Percentiles rank a stretch among this genome's conserved stretches.
Conservation (phyloP, 2,113 vertebrate genomes). For the Parus major region DNA sequence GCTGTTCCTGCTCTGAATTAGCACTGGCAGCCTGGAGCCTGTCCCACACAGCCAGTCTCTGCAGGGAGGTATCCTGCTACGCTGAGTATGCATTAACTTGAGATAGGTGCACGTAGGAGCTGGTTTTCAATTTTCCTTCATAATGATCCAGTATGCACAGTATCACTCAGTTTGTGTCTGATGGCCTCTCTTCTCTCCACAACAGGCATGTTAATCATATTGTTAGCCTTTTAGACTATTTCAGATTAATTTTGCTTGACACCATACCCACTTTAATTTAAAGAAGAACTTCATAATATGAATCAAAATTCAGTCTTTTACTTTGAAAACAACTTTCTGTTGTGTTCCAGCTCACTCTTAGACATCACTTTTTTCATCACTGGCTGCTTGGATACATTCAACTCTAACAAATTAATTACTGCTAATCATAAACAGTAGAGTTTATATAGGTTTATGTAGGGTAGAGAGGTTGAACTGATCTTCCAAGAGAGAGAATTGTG, state of each 20-base stretch:
- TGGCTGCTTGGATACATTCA: background rate
- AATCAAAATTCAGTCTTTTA: background rate
- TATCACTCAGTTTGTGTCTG: background rate
- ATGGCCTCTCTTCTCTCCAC: background rate
- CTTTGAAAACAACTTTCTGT: background rate
- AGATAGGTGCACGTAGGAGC: background rate
- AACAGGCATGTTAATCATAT: background rate
- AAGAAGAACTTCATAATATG: background rate
- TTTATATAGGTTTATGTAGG: background rate
- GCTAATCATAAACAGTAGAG: background rate
- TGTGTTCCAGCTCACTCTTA: background rate
- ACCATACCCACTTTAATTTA: background rate
- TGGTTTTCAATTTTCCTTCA: background rate
- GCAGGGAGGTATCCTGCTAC: background rate
- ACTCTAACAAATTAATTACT: background rate
- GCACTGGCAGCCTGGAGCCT: background rate
- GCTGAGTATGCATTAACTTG: fast-evolving
- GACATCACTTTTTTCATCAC: background rate
- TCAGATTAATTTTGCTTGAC: background rate
- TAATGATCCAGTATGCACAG: background rate
- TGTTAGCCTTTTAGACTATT: background rate
- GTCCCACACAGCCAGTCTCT: fast-evolving
- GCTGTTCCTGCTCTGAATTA: background rate
- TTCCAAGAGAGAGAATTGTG: background rate
- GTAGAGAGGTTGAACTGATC: background rate